These are phyloP conservation scores for Nixonia krombeini DNA, from an alignment of 1,140 invertebrate genomes.

Conservation along the genomic window DNA sequence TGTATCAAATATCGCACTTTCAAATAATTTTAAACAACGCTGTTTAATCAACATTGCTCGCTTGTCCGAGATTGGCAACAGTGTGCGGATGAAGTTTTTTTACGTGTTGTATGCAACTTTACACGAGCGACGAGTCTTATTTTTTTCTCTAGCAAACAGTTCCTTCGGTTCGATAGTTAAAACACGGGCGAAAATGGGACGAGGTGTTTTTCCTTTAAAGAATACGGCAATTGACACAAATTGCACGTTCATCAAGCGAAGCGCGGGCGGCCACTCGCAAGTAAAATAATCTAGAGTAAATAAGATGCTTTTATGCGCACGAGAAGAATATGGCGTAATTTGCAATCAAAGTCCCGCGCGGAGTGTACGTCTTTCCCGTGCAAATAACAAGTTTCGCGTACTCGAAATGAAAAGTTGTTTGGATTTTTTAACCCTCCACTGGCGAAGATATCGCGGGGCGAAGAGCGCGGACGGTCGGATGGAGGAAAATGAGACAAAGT, in stretches of 20 bases:
- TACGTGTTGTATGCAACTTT: too few relatives aligned
- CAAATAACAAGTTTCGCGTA: conserved; percentile 55
- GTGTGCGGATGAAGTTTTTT: too few relatives aligned
- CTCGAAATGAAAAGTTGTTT: conserved; percentile 55
- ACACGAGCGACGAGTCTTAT: too few relatives aligned
- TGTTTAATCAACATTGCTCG: too few relatives aligned
- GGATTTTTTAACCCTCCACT: conserved; percentile 25
- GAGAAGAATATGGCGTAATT: conserved; percentile 49
- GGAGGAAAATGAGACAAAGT: conserved; percentile 16
- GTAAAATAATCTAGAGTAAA: conserved; percentile 37
- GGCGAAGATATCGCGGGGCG: conserved; percentile 16
- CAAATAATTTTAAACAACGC: too few relatives aligned
- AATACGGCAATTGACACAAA: conserved; percentile 1
- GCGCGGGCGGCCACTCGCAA: conserved; percentile 14
- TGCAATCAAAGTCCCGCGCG: conserved; percentile 38
- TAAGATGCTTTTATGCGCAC: conserved; percentile 34
- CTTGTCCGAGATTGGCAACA: too few relatives aligned
- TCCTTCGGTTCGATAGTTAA: too few relatives aligned
- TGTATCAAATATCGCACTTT: too few relatives aligned
- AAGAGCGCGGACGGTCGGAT: conserved; percentile 4
- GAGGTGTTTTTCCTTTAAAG: too few relatives aligned
- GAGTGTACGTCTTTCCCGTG: conserved; percentile 27
- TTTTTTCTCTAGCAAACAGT: too few relatives aligned
- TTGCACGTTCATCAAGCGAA: conserved; percentile 23
- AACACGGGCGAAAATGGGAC: too few relatives aligned